phyloP scores from a whole-genome alignment of 2,113 vertebrate genomes.

The Proteles cristata region DNA sequence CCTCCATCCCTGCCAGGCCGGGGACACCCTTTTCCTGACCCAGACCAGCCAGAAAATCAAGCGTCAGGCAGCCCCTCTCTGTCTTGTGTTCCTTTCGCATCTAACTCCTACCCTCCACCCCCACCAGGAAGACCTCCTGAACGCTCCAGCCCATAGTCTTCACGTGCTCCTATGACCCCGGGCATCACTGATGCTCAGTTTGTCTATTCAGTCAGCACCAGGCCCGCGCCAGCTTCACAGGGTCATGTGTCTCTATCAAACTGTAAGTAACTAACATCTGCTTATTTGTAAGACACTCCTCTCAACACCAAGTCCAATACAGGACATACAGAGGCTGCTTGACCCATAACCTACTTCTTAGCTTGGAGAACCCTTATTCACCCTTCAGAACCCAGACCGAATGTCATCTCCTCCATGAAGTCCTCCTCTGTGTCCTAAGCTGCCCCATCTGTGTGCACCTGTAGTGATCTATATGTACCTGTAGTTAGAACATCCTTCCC shows the following conservation, averaged over 20 bases:
- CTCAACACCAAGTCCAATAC: not conserved
- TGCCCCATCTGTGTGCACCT: not conserved
- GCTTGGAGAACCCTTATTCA: slow-evolving; percentile 18
- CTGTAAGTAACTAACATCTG: not conserved
- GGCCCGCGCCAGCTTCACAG: not conserved
- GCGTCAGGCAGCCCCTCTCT: not conserved
- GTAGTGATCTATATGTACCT: not conserved
- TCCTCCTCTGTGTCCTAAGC: not conserved
- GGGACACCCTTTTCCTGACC: not conserved
- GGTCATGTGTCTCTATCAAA: not conserved
- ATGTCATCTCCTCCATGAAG: not conserved
- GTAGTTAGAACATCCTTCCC: not conserved
- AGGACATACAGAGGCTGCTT: not conserved
- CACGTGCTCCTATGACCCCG: not conserved
- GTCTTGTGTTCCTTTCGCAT: not conserved
- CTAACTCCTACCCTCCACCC: not conserved
- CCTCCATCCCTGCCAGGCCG: not conserved
- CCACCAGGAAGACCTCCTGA: not conserved
- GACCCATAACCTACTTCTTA: not conserved
- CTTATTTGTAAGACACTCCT: not conserved
- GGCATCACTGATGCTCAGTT: not conserved
- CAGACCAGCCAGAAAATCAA: not conserved
- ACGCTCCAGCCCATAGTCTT: not conserved
- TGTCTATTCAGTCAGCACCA: too few species aligned
- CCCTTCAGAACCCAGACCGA: slow-evolving; percentile 32